A percentile compares a stretch with the other conserved stretches of the same genome.
Conservation (phyloP, 2,113 vertebrate species). For the Meles meles region DNA sequence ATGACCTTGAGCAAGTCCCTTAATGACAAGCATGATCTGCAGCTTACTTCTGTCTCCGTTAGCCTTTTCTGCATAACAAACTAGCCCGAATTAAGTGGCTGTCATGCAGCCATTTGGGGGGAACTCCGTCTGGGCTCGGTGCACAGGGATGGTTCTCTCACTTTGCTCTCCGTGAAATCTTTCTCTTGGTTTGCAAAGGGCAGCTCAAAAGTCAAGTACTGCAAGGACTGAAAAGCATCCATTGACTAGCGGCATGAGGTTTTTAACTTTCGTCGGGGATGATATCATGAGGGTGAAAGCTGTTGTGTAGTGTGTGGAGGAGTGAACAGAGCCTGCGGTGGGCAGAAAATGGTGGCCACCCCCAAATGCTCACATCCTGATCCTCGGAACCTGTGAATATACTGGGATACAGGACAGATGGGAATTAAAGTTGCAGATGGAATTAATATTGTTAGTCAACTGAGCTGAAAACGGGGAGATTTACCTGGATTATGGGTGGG, state of each 20-base stretch:
- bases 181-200: background rate
- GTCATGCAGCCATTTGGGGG: background rate
- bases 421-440: background rate
- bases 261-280: background rate
- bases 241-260: background rate
- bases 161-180: background rate
- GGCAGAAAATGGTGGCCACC: background rate
- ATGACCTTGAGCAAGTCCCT: background rate
- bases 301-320: background rate
- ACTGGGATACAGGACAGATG: background rate
- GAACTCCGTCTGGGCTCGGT: background rate
- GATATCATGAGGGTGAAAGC: background rate
- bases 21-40: background rate
- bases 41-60: background rate
- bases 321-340: background rate
- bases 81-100: background rate
- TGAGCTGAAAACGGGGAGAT: background rate
- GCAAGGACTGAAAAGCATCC: background rate
- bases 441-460: background rate
- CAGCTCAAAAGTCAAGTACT: background rate
- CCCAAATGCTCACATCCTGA: background rate
- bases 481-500: background rate
- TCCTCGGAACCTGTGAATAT: background rate
- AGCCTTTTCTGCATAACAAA: background rate
- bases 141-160: background rate